Evolutionary conservation across 1,140 invertebrate genomes (phyloP).

Genomic region (Coenobita brevimanus): DNA sequence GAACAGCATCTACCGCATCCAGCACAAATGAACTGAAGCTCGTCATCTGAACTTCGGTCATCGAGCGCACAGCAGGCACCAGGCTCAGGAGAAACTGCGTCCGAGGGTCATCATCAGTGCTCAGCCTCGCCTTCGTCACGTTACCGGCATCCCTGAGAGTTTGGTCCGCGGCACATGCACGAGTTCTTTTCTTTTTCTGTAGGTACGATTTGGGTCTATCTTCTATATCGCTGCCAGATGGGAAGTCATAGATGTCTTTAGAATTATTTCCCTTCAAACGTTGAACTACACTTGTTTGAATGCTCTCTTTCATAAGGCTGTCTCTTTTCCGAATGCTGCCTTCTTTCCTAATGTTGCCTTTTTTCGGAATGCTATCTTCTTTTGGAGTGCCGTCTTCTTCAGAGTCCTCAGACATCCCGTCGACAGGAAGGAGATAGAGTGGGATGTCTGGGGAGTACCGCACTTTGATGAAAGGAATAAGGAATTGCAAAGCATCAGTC

Average conservation of each 20-base stretch:
- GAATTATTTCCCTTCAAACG: too few relatives aligned
- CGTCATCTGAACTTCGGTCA: conserved; percentile 31
- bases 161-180: not conserved
- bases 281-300: too few relatives aligned
- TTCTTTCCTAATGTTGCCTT: too few relatives aligned
- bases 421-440: not conserved
- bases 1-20: conserved; percentile 25
- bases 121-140: conserved; percentile 32
- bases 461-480: conserved; percentile 3
- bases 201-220: not conserved
- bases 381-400: too few relatives aligned
- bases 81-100: conserved; percentile 33
- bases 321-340: too few relatives aligned
- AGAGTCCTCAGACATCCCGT: not conserved
- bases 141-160: not conserved
- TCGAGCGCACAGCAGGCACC: conserved; percentile 2
- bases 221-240: not conserved
- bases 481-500: conserved; percentile 6
- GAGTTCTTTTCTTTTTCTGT: not conserved
- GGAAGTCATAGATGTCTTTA: not conserved
- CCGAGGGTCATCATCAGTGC: conserved; percentile 25
- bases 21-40: conserved; percentile 12
- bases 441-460: not conserved
- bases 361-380: too few relatives aligned
- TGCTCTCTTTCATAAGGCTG: too few relatives aligned